Evolutionary conservation across 35 echinoderm and acorn worm genomes (phyloP), one percentile per base, ranked within the genome.

Genomic region (Apostichopus japonicus): DNA sequence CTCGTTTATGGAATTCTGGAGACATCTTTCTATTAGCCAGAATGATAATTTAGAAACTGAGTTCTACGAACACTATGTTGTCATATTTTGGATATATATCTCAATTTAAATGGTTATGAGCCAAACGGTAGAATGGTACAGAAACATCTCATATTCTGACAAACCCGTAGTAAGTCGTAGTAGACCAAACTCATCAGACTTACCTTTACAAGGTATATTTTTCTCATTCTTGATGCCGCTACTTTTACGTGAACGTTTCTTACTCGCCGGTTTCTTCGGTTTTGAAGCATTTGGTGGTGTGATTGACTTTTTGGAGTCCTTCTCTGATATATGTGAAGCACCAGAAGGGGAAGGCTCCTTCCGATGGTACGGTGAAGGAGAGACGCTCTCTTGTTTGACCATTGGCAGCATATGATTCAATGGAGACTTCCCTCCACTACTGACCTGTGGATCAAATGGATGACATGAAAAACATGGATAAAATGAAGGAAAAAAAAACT

Each of bases 191-290:
- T 44, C 33, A 44, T 44, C 33, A 7, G 57, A 44, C 86, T 72
- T 53, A 92, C 91, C 91, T 92, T 92, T 92, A 23, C 91, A 92
- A 72, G 91, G 91, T 92, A 92, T 92, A 73, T 89, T 89, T 63
- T 72, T 89, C 24, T 89, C 86, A 54, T 89, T 75, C 67, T 72
- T 89, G 25, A 89, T 75, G 27, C 86, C 86, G 9, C 61, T 89
- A 10, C 44, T 89, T 27, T 89, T 89, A 24, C 67, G 81, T 58
- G 33, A 44, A 44, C 33, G 33, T 44, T 84, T 84, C 53, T 54
- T 84, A 23, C 54, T 84, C 6, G 81, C 21, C 22, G 81, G 56
- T 23, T 57, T 84, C 24, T 84, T 84, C 56, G 81, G 81, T 24
- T 84, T 84, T 22, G 81, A 56, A 57, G 23, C 7, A 58, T 57